Evolutionary conservation across 2,113 vertebrate genomes (phyloP), one percentile per base, ranked within the genome.

Genomic region (Pseudorasbora parva): DNA sequence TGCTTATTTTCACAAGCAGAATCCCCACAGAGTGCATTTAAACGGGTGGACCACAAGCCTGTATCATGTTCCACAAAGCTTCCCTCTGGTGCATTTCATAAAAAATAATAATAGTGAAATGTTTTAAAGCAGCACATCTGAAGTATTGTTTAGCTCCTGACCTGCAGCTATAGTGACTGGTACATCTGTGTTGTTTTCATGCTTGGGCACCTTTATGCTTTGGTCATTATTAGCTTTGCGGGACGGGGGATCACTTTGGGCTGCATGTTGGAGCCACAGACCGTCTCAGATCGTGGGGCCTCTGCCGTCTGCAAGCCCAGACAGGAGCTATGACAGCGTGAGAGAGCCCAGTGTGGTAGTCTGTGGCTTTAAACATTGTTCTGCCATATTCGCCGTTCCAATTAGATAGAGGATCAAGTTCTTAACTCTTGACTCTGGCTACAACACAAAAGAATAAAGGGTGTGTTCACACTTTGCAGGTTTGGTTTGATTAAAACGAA

Each of bases 231-330:
- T 49, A 78, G 45, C 72, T 78, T 15, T 74, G 23, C 33, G 60
- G 49, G 45, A 41, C 2, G 8, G 17, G 14, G 43, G n/a, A 62
- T 83, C 33, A 64, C 68, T 78, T 47, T 78, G 59, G 27, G 73
- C 47, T 62, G 12, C 33, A 43, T 30, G 19, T 21, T 69, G 33
- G 21, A 71, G 75, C 75, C 78, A 78, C 27, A 78, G 33, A 72
- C 21, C 8, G 3, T 47, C 33, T 84, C 23, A 57, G 33, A 73
- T 64, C 25, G 56, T 45, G 56, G n/a, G 68, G 51, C 43, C 47
- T 23, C 41, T 27, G 59, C 59, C 4, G 45, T 71, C 47, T 86
- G 54, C 80, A 84, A 83, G 85, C 78, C 85, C 78, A 84, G 75
- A 86, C 86, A 85, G 17, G 64, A 84, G 80, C 54, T 72, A 33